Percentiles rank a stretch among this genome's conserved stretches.
These are phyloP conservation scores for Piprites chloris DNA, from an alignment of 2,113 vertebrate genomes.

Conservation along the genomic window DNA sequence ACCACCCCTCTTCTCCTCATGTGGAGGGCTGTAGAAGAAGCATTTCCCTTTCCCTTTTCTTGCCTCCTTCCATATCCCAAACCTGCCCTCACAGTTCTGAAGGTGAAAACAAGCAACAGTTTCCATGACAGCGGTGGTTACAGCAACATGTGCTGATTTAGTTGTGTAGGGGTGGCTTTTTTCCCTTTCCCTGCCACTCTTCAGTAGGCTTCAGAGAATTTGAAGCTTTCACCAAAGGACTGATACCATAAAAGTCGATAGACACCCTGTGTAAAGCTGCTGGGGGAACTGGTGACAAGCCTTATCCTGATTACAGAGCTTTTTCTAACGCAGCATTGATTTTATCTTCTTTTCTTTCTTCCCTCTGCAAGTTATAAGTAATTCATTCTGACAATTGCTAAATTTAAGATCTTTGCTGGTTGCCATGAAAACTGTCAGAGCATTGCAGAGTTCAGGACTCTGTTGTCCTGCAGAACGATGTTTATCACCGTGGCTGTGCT, in stretches of 20 bases:
- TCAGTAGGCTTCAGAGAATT: background rate
- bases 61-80: background rate
- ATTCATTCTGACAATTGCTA: background rate
- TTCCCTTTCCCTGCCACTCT: background rate
- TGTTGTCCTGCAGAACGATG: background rate
- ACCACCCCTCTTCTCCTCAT: background rate
- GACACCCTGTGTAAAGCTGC: background rate
- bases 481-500: background rate
- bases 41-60: background rate
- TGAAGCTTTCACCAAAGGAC: background rate
- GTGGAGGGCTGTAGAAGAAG: no score
- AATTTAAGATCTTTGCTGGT: background rate
- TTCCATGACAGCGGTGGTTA: background rate
- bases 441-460: background rate
- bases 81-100: background rate
- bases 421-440: slow-evolving; percentile 29
- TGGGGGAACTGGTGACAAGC: background rate
- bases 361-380: background rate
- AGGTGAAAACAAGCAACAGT: background rate
- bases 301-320: background rate
- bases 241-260: background rate
- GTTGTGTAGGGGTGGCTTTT: background rate
- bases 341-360: background rate
- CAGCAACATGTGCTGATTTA: background rate
- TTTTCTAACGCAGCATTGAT: background rate